Evolutionary conservation across 2,797 vertebrate genomes (phyloP).

Genomic region (Hemibagrus guttatus): DNA sequence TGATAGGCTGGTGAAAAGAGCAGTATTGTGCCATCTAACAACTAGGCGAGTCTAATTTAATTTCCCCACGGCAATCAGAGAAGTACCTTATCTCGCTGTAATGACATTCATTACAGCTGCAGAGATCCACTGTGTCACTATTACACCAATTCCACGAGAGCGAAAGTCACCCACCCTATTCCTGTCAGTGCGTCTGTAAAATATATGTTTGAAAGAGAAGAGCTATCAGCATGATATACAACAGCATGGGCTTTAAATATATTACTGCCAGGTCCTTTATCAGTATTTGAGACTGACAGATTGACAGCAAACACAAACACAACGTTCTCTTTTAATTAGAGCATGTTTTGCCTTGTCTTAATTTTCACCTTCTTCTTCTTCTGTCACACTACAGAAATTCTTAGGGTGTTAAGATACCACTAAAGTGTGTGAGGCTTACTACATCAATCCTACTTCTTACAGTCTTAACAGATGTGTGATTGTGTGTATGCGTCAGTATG

Average conservation of each 20-base stretch:
- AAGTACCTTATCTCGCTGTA: slow-evolving; percentile 43
- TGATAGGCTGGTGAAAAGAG: slow-evolving; percentile 41
- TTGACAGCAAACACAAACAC: slow-evolving; percentile 62
- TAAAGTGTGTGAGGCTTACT: not conserved
- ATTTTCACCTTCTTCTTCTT: slow-evolving; percentile 56
- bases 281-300: slow-evolving; percentile 60
- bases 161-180: slow-evolving; percentile 40
- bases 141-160: slow-evolving; percentile 51
- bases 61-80: slow-evolving; percentile 40
- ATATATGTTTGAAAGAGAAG: slow-evolving; percentile 48
- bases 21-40: slow-evolving; percentile 38
- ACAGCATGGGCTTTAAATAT: slow-evolving; percentile 41
- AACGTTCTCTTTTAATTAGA: slow-evolving; percentile 51
- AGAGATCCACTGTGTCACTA: slow-evolving; percentile 61
- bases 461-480: not conserved
- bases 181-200: slow-evolving; percentile 54
- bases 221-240: slow-evolving; percentile 31
- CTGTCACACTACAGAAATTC: slow-evolving; percentile 53
- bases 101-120: slow-evolving; percentile 52
- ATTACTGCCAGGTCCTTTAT: slow-evolving; percentile 58
- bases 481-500: not conserved
- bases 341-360: slow-evolving; percentile 41
- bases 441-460: not conserved
- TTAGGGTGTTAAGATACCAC: not conserved
- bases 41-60: slow-evolving; percentile 49